Conservation (phyloP, 2,888 invertebrate species). For the Clepsis dumicolana region DNA sequence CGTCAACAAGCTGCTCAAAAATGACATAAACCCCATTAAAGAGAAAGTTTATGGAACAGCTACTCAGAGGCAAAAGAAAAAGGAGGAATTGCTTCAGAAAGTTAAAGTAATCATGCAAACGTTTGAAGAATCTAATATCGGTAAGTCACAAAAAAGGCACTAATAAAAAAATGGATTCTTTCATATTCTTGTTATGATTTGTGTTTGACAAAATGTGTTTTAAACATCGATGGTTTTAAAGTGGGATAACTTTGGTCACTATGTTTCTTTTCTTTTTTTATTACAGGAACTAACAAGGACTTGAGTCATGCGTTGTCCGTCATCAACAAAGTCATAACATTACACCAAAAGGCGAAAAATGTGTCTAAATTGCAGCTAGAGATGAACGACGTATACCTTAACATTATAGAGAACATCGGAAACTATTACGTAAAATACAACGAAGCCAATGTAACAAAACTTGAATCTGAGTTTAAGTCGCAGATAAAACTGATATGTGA, state of each 20-base stretch:
- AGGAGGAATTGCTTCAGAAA: slow-evolving; percentile 47
- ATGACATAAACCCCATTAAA: slow-evolving; percentile 77
- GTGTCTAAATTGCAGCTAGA: slow-evolving; percentile 61
- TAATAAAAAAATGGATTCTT: neutral
- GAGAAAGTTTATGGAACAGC: slow-evolving; percentile 67
- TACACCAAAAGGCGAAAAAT: slow-evolving; percentile 48
- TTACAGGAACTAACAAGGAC: slow-evolving; percentile 51
- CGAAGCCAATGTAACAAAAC: slow-evolving; percentile 38
- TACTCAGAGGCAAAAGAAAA: slow-evolving; percentile 55
- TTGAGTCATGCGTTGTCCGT: slow-evolving; percentile 46
- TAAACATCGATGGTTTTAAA: neutral
- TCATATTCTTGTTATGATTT: no score
- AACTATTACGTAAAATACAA: slow-evolving; percentile 57
- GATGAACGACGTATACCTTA: slow-evolving; percentile 59
- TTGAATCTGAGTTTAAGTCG: slow-evolving; percentile 51
- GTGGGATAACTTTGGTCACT: neutral
- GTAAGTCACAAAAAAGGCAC: slow-evolving; percentile 4
- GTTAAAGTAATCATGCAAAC: slow-evolving; percentile 15
- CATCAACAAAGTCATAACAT: slow-evolving; percentile 44
- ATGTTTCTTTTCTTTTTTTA: slow-evolving; percentile 22
- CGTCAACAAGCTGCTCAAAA: slow-evolving; percentile 70
- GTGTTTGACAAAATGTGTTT: no score
- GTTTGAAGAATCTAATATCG: neutral
- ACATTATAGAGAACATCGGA: slow-evolving; percentile 63
- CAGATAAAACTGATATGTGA: slow-evolving; percentile 57